Conservation (phyloP, 1,140 invertebrate species). For the Chrysopa pallens region DNA sequence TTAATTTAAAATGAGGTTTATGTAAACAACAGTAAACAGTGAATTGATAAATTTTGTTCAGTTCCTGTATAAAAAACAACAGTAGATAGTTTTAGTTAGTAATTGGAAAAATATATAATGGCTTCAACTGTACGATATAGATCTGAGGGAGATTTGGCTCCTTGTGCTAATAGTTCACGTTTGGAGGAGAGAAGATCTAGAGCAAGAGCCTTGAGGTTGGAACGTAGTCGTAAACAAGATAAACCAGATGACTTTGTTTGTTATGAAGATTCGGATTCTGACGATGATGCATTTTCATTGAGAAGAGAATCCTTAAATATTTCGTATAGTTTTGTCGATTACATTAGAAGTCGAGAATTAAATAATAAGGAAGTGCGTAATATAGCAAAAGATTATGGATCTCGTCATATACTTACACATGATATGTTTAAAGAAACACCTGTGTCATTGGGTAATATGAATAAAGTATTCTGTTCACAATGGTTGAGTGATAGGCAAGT, state of each 20-base stretch:
- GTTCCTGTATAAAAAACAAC: too few relatives aligned
- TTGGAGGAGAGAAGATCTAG: slow-evolving; percentile 52
- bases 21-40: too few relatives aligned
- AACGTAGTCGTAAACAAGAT: slow-evolving; percentile 56
- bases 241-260: slow-evolving; percentile 78
- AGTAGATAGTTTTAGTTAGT: too few relatives aligned
- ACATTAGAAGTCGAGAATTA: slow-evolving; percentile 54
- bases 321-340: slow-evolving; percentile 74
- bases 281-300: slow-evolving; percentile 51
- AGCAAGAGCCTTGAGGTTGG: slow-evolving; percentile 40
- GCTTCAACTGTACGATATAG: not conserved
- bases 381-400: slow-evolving; percentile 59
- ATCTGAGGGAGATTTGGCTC: slow-evolving; percentile 44
- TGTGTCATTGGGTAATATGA: slow-evolving; percentile 67
- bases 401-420: slow-evolving; percentile 69
- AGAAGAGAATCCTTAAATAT: slow-evolving; percentile 53
- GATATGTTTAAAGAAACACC: slow-evolving; percentile 74
- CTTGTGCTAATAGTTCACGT: slow-evolving; percentile 46
- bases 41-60: too few relatives aligned
- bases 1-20: too few relatives aligned
- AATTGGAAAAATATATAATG: not conserved
- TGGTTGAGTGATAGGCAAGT: slow-evolving; percentile 91
- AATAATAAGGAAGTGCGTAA: slow-evolving; percentile 46
- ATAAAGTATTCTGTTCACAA: slow-evolving; percentile 92
- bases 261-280: slow-evolving; percentile 71